These are phyloP conservation scores for Frankliniella intonsa DNA, from an alignment of 2,888 invertebrate genomes.

Conservation along the genomic window DNA sequence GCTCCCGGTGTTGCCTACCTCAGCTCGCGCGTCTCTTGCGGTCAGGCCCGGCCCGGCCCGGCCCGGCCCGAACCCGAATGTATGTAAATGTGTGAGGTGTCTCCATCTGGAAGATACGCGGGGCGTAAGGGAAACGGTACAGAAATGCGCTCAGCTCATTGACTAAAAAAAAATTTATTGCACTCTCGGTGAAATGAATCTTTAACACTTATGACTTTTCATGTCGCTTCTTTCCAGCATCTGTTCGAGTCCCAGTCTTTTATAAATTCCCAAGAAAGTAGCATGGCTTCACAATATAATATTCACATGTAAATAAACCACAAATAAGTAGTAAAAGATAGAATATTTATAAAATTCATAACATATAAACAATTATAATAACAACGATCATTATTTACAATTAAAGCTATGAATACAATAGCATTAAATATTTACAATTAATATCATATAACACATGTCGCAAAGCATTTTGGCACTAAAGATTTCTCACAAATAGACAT, in stretches of 20 bases:
- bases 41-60: too few relatives aligned
- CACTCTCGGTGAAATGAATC: background rate
- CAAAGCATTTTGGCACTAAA: conserved; percentile 17
- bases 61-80: too few relatives aligned
- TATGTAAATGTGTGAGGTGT: too few relatives aligned
- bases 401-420: conserved; percentile 13
- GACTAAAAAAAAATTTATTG: conserved; percentile 15
- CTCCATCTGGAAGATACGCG: background rate
- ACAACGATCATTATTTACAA: background rate
- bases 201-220: conserved; percentile 3
- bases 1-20: background rate
- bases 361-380: conserved; percentile 11
- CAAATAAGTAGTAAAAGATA: conserved; percentile 21
- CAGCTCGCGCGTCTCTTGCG: too few relatives aligned
- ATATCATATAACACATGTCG: conserved; percentile 7
- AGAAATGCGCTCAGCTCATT: background rate
- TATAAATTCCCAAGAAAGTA: background rate
- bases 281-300: background rate
- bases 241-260: conserved; percentile 5
- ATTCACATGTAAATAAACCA: conserved; percentile 18
- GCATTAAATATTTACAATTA: conserved; percentile 21
- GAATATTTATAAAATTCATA: conserved; percentile 17
- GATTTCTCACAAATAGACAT: background rate
- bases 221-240: background rate
- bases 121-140: background rate